Evolutionary conservation across 1,140 invertebrate species (phyloP).

Genomic region (Cydia amplana): DNA sequence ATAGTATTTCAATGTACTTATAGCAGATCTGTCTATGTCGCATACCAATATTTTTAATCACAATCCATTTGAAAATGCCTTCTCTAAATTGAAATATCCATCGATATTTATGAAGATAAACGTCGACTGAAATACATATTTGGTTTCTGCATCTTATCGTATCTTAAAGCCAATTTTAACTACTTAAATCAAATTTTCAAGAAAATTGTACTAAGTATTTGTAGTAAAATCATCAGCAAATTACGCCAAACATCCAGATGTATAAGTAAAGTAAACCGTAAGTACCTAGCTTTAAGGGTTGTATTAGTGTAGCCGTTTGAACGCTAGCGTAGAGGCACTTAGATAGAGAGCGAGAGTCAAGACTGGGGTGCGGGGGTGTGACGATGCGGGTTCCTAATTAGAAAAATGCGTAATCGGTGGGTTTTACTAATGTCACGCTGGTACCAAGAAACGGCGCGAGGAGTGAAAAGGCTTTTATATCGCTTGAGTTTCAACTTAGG

Average conservation of each 20-base stretch:
- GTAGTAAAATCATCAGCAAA: not conserved
- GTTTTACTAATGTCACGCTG: not conserved
- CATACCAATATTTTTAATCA: not conserved
- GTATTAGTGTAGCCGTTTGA: constrained; percentile 37
- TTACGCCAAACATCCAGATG: not conserved
- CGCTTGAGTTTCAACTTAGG: too few species aligned
- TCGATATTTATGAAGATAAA: not conserved
- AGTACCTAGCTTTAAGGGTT: constrained; percentile 27
- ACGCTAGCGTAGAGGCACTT: constrained; percentile 39
- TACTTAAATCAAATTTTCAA: not conserved
- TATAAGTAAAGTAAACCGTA: not conserved
- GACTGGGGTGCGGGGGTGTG: constrained; percentile 37
- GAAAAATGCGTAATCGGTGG: not conserved
- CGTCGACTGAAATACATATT: not conserved
- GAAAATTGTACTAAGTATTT: not conserved
- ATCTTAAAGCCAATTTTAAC: not conserved
- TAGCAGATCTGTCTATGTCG: not conserved
- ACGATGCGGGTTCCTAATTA: not conserved
- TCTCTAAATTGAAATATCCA: not conserved
- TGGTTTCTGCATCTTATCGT: not conserved
- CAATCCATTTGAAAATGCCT: not conserved
- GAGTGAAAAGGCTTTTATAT: not conserved
- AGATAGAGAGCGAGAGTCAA: constrained; percentile 37
- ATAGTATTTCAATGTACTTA: not conserved
- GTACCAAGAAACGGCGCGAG: not conserved